A percentile compares a stretch with the other conserved stretches of the same genome.
Conservation (phyloP, 2,888 invertebrate genomes). For the Buathra laborator region DNA sequence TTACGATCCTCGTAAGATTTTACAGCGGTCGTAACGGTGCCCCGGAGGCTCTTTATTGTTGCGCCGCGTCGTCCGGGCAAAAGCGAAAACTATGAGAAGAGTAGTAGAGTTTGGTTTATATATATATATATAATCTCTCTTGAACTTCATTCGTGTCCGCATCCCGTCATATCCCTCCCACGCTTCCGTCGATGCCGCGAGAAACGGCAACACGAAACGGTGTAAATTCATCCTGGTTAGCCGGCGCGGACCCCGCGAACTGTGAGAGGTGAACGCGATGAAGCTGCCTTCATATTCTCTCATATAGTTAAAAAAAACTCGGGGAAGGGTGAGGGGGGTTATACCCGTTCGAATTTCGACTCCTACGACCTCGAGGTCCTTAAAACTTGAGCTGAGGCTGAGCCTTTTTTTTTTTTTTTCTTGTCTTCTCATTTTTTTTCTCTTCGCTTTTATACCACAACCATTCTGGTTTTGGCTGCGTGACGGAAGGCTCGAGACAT, state of each 20-base stretch:
- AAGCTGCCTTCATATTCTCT: slow-evolving; percentile 41
- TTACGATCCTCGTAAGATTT: slow-evolving; percentile 82
- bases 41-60: slow-evolving; percentile 76
- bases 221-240: slow-evolving; percentile 72
- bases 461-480: slow-evolving; percentile 65
- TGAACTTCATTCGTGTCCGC: slow-evolving; percentile 60
- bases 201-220: slow-evolving; percentile 61
- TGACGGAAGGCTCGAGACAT: slow-evolving; percentile 69
- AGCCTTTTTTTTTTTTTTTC: slow-evolving; percentile 11
- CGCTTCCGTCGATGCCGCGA: slow-evolving; percentile 52
- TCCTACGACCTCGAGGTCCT: slow-evolving; percentile 67
- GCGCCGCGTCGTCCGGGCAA: slow-evolving; percentile 64
- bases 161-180: slow-evolving; percentile 63
- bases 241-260: not conserved
- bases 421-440: slow-evolving; percentile 30
- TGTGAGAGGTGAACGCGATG: slow-evolving; percentile 14
- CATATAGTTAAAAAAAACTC: not conserved
- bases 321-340: not conserved
- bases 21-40: slow-evolving; percentile 79
- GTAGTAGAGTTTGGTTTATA: slow-evolving; percentile 10
- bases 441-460: slow-evolving; percentile 6
- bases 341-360: slow-evolving; percentile 60
- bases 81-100: slow-evolving; percentile 66
- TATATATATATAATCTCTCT: slow-evolving; percentile 48
- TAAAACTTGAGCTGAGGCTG: slow-evolving; percentile 48